Evolutionary conservation across 2,797 vertebrate genomes (phyloP), one percentile per base, ranked within the genome.

Genomic region (Leucoraja ocellata): DNA sequence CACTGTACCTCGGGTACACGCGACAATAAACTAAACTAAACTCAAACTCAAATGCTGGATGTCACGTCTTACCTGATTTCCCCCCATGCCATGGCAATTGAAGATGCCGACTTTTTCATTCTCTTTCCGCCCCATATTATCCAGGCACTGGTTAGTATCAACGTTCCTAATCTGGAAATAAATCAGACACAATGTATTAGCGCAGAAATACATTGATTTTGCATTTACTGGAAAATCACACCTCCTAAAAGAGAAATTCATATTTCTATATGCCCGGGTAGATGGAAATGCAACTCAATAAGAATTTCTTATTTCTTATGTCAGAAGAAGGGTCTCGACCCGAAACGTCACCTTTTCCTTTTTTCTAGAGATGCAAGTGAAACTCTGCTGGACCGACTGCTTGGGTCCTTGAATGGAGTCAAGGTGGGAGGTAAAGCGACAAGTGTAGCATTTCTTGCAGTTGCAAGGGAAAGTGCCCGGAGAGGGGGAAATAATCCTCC

Each of bases 101-200:
- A 99, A 99, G 93, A 99, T 99, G 93, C 99, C 98, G 13, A 99
- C 98, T 96, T 99, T 99, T 94, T 99, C 98, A 0, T 99, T 99
- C 94, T 99, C 98, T 93, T 99, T 99, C 77, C 98, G 97, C 81
- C 99, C 99, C 99, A 99, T 99, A 96, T 99, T 99, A 96, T 99
- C 99, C 94, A 99, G 97, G 93, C 99, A 99, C 94, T 99, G 99
- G 96, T 99, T 99, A 93, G 98, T 99, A 95, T 99, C 98, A 18
- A 99, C 98, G 54, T 99, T 99, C 96, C 98, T 96, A 96, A 99
- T 99, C 99, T 99, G 94, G 36, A 94, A 65, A 78, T 46, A 94
- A 46, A 95, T 1, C 39, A 76, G 23, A 16, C 46, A 76, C 2
- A 6, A 74, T 9, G 2, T 0, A 25, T 92, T 92, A 68, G 61